A percentile compares a stretch with the other conserved stretches of the same genome.
Evolutionary conservation across 2,888 invertebrate genomes (phyloP).

Genomic region (Creontiades dilutus): DNA sequence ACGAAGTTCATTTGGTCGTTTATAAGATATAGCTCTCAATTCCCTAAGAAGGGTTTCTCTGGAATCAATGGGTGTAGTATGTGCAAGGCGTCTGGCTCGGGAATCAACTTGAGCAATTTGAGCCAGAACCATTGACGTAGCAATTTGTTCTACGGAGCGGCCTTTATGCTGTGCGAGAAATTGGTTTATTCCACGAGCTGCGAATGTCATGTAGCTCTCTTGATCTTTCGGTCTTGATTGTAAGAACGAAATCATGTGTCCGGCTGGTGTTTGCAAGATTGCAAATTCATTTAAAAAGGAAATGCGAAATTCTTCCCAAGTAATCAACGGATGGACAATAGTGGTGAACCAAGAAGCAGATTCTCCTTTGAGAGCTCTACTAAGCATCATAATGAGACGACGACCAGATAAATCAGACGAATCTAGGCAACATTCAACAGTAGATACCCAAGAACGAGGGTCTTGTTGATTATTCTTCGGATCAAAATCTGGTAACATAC

Average conservation of each 20-base stretch:
- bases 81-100: background rate
- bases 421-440: constrained; percentile 32
- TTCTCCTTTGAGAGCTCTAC: constrained; percentile 13
- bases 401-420: background rate
- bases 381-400: constrained; percentile 19
- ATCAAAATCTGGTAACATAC: constrained; percentile 8
- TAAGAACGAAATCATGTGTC: constrained; percentile 27
- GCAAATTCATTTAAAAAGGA: constrained; percentile 17
- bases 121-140: constrained; percentile 11
- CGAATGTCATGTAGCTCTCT: constrained; percentile 35
- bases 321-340: constrained; percentile 24
- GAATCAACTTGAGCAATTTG: constrained; percentile 51
- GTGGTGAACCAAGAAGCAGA: constrained; percentile 32
- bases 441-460: constrained; percentile 1
- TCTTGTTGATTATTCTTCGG: constrained; percentile 32
- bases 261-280: constrained; percentile 24
- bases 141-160: background rate
- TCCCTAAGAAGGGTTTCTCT: constrained; percentile 1
- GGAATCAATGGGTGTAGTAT: background rate
- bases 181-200: constrained; percentile 18
- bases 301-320: constrained; percentile 36
- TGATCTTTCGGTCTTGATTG: background rate
- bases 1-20: constrained; percentile 7
- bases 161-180: background rate
- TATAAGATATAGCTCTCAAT: constrained; percentile 5